Evolutionary conservation across 2,113 vertebrate genomes (phyloP).

Genomic region (Nibea coibor): DNA sequence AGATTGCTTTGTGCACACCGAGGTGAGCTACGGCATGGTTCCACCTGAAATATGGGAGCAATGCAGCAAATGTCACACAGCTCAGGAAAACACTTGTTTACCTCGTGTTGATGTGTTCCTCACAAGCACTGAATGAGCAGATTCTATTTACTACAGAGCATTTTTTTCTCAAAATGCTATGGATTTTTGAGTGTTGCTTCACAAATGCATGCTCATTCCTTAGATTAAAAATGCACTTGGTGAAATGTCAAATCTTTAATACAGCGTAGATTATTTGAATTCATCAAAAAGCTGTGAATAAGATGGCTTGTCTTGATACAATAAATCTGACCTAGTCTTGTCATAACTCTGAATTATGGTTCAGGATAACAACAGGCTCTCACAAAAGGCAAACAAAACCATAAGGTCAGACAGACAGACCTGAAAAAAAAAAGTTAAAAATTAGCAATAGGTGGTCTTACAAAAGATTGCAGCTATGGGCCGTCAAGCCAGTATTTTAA

Average conservation of each 20-base stretch:
- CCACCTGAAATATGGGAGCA: conserved; percentile 3
- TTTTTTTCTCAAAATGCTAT: not conserved
- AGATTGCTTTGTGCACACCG: conserved; percentile 25
- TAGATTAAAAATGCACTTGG: not conserved
- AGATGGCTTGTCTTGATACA: not conserved
- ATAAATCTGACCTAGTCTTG: not conserved
- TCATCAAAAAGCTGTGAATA: not conserved
- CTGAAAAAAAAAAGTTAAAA: not conserved
- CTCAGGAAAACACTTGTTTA: not conserved
- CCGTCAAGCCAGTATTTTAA: not conserved
- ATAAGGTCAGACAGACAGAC: not conserved
- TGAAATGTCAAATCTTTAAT: not conserved
- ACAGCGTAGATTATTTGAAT: not conserved
- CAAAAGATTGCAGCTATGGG: not conserved
- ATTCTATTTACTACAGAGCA: not conserved
- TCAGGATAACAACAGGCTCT: not conserved
- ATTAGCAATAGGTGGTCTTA: not conserved
- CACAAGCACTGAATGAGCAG: not conserved
- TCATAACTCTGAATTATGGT: not conserved
- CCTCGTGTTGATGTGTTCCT: not conserved
- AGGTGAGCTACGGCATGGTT: conserved; percentile 1
- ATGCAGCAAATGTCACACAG: conserved; percentile 12
- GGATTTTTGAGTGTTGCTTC: not conserved
- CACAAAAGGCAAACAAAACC: not conserved
- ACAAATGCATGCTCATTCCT: not conserved